Conservation (phyloP, 2,797 vertebrate species). For the Odontamblyopus rebecca region DNA sequence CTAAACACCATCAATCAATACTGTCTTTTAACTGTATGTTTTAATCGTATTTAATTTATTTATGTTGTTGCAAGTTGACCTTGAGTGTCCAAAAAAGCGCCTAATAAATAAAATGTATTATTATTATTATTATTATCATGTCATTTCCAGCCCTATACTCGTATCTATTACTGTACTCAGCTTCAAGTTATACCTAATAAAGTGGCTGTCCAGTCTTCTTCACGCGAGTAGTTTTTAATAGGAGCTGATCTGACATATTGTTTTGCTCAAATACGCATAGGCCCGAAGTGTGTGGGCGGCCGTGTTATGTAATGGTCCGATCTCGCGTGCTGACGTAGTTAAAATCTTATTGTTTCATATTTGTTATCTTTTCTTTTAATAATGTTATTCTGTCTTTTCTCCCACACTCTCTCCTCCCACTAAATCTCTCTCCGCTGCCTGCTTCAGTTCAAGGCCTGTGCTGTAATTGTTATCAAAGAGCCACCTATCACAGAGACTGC, state of each 20-base stretch:
- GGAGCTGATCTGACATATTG: slow-evolving; percentile 23
- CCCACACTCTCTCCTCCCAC: slow-evolving; percentile 34
- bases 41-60: too few relatives aligned
- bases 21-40: too few relatives aligned
- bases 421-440: neutral
- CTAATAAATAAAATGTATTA: too few relatives aligned
- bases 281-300: neutral
- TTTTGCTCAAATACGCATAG: slow-evolving; percentile 22
- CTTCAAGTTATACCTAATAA: too few relatives aligned
- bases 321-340: slow-evolving; percentile 13
- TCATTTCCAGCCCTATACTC: too few relatives aligned
- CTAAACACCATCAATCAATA: too few relatives aligned
- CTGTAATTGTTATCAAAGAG: slow-evolving; percentile 7
- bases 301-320: neutral
- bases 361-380: slow-evolving; percentile 12
- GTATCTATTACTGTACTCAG: neutral
- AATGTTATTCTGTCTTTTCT: slow-evolving; percentile 10
- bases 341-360: slow-evolving; percentile 15
- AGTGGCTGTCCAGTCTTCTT: too few relatives aligned
- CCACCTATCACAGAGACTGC: neutral
- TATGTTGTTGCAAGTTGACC: too few relatives aligned
- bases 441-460: neutral
- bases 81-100: too few relatives aligned
- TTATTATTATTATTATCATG: too few relatives aligned
- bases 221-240: neutral